Evolutionary conservation across 2,888 invertebrate species (phyloP), one percentile per base, ranked within the genome.

Genomic region (Napeogenes inachia): DNA sequence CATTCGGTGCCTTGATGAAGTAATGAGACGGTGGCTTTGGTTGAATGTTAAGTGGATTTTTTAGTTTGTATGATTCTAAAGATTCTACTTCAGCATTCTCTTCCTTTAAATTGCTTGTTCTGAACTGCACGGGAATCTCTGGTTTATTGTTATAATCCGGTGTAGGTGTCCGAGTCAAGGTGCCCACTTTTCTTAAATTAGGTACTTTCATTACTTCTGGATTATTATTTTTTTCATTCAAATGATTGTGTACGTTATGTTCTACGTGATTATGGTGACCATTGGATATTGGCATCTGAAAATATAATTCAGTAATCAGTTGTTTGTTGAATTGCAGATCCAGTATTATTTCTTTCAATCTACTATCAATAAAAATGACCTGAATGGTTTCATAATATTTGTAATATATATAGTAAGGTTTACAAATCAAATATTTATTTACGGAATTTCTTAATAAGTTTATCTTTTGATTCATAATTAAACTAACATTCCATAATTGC

Each of bases 11-110:
- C 78, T 85, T 91, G 68, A 92, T 90, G 77, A 95, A 95, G 77
- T 95, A 95, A 58, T 93, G 93, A 35, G 92, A 89, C 13, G 95
- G 95, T 8, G 94, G 95, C 74, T 92, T 93, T 53, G 94, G 93
- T 62, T 87, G 89, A 33, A 91, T 84, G 63, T 91, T 92, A 4
- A 91, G 85, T 33, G 94, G 93, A 75, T 94, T 93, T 69, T 93
- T 94, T 70, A 95, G 79, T 75, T 93, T 93, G 81, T 93, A 95
- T 4, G 95, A 95, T 79, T 95, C 95, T 71, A 95, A 84, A 32
- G 95, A 95, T 74, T 95, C 94, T 90, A 95, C 92, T 81, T 95
- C 95, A 12, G 94, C 95, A 45, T 92, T 91, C 65, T 94, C 94
- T 56, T 87, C 83, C 71, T 84, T 87, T 13, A 74, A 68, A 63